These are phyloP conservation scores for Kuschelorhynchus macadamiae DNA, from an alignment of 2,888 invertebrate genomes.

Conservation along the genomic window DNA sequence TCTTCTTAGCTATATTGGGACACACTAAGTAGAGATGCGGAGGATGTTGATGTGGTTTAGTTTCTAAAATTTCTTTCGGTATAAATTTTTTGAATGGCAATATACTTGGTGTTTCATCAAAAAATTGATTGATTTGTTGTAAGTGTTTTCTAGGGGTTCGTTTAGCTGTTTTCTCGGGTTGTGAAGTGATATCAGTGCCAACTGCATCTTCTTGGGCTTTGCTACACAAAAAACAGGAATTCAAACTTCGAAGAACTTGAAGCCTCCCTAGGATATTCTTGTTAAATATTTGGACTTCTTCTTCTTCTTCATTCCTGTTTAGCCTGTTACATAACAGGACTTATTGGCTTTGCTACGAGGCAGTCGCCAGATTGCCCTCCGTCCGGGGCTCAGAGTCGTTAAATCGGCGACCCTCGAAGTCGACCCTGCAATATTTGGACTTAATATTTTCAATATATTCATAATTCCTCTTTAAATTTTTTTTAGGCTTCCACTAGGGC, in stretches of 20 bases:
- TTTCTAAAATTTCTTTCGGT: conserved; percentile 50
- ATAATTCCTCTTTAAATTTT: no score
- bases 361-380: no score
- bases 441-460: no score
- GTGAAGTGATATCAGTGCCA: not conserved
- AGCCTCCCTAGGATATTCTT: no score
- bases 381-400: no score
- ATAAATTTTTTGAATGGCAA: conserved; percentile 42
- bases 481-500: no score
- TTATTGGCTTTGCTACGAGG: no score
- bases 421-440: no score
- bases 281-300: no score
- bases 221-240: conserved; percentile 10
- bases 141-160: conserved; percentile 19
- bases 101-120: conserved; percentile 45
- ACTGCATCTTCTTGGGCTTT: not conserved
- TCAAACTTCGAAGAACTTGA: not conserved
- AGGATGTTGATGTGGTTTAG: conserved; percentile 43
- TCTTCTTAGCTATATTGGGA: conserved; percentile 54
- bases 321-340: no score
- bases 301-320: no score
- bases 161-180: not conserved
- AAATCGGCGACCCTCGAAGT: no score
- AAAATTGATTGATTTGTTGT: conserved; percentile 30
- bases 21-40: conserved; percentile 59